Evolutionary conservation across 2,888 invertebrate species (phyloP).

Genomic region (Schrankia costaestrigalis): DNA sequence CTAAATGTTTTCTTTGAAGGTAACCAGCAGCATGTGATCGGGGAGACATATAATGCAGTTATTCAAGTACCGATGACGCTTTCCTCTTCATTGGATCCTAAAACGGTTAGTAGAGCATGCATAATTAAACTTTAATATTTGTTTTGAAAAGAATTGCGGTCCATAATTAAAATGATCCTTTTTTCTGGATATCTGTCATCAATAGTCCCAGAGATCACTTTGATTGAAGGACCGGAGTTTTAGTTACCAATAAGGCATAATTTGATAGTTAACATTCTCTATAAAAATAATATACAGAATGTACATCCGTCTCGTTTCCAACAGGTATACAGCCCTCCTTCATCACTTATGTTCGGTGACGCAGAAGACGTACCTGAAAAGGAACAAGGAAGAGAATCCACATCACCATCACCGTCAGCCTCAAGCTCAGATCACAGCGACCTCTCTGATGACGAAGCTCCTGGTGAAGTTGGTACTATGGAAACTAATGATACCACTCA

Average conservation of each 20-base stretch:
- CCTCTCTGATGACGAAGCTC: constrained; percentile 66
- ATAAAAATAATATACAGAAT: too few relatives aligned
- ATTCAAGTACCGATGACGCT: constrained; percentile 84
- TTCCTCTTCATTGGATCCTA: constrained; percentile 87
- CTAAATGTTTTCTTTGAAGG: constrained; percentile 9
- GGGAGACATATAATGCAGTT: constrained; percentile 75
- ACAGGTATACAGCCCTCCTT: constrained; percentile 94
- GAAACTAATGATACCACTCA: constrained; percentile 33
- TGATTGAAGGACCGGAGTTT: too few relatives aligned
- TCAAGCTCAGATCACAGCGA: constrained; percentile 82
- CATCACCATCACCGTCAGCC: constrained; percentile 88
- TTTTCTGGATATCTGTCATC: too few relatives aligned
- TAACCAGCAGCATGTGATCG: constrained; percentile 67
- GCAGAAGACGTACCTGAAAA: constrained; percentile 74
- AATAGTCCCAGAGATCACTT: too few relatives aligned
- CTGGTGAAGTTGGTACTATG: constrained; percentile 33
- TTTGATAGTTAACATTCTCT: too few relatives aligned
- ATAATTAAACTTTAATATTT: neutral
- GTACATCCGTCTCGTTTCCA: too few relatives aligned
- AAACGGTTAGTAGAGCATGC: constrained; percentile 65
- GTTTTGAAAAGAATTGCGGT: neutral
- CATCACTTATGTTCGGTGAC: constrained; percentile 92
- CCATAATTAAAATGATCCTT: too few relatives aligned
- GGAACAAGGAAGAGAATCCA: constrained; percentile 69
- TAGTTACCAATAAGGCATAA: too few relatives aligned